A percentile compares a stretch with the other conserved stretches of the same genome.
Conservation (phyloP, 2,113 vertebrate genomes). For the Ochotona princeps region DNA sequence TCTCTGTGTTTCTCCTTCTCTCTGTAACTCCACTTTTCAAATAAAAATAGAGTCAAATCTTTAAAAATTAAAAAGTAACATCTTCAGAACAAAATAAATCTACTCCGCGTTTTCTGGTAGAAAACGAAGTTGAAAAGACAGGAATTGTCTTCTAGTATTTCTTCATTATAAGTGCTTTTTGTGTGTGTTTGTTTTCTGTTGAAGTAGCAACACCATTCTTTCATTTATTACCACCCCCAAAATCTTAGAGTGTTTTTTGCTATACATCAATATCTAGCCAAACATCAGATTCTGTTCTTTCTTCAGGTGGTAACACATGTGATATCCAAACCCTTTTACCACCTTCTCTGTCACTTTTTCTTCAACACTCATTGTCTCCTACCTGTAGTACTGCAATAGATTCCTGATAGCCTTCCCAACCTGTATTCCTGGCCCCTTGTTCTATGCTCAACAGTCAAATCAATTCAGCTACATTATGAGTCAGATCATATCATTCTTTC, state of each 20-base stretch:
- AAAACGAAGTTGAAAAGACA: neutral
- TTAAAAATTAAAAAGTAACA: too few species aligned
- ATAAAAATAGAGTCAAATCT: too few species aligned
- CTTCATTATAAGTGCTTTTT: neutral
- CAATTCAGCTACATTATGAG: neutral
- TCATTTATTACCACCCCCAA: neutral
- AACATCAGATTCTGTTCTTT: neutral
- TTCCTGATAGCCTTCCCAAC: neutral
- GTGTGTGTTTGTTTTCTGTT: neutral
- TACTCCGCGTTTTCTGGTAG: neutral
- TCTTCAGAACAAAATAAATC: neutral
- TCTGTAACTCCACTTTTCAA: too few species aligned
- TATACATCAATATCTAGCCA: neutral
- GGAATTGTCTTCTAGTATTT: neutral
- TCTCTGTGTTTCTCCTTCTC: too few species aligned
- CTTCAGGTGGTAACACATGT: neutral
- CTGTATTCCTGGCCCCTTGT: neutral
- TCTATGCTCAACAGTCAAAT: neutral
- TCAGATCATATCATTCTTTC: neutral
- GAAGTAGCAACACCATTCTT: neutral
- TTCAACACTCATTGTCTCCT: neutral
- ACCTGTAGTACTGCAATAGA: neutral
- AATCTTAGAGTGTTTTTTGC: neutral
- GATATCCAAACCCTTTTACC: neutral
- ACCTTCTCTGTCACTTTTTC: neutral